Evolutionary conservation across 2,113 vertebrate genomes (phyloP).

Genomic region (Ceuthmochares aereus): DNA sequence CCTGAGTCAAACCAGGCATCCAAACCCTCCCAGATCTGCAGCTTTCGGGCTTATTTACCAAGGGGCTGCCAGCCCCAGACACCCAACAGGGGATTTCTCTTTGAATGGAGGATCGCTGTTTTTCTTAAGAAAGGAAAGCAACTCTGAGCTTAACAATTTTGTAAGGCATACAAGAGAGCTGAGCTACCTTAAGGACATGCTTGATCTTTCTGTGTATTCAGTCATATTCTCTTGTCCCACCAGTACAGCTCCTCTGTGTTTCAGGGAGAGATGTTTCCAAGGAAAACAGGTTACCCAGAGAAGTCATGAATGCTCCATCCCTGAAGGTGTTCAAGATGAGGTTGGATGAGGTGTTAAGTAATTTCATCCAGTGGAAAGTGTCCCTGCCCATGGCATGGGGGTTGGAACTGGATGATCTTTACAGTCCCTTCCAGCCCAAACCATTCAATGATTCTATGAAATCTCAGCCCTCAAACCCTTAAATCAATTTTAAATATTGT

Average conservation of each 20-base stretch:
- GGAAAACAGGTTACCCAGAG: neutral
- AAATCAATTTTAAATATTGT: neutral
- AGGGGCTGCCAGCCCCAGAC: neutral
- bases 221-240: neutral
- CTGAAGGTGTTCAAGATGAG: too few species aligned
- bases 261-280: neutral
- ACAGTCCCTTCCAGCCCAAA: too few species aligned
- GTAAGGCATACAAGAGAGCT: neutral
- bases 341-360: too few species aligned
- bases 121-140: neutral
- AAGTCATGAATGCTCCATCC: too few species aligned
- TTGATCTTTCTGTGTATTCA: neutral
- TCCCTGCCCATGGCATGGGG: too few species aligned
- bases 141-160: neutral
- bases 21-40: neutral
- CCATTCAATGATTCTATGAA: neutral
- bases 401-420: too few species aligned
- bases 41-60: neutral
- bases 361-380: too few species aligned
- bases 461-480: neutral
- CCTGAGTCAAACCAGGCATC: neutral
- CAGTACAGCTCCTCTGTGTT: neutral
- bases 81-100: neutral
- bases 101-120: accelerated
- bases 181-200: neutral